Evolutionary conservation across 37 sponge, comb jelly and placozoan genomes (phyloP).

Genomic region (Ephydatia muelleri): DNA sequence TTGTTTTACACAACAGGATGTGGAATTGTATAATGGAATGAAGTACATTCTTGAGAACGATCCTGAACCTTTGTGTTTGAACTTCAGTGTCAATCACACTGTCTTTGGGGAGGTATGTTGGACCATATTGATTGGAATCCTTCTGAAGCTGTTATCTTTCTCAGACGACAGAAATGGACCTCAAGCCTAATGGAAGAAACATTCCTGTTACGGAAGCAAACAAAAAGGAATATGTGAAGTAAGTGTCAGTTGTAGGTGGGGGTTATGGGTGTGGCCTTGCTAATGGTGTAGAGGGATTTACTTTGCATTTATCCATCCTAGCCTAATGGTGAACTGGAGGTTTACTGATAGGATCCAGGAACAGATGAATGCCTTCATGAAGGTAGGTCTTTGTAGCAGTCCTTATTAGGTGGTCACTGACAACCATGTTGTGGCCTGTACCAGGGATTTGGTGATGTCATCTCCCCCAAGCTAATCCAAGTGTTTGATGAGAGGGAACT

Average conservation of each 20-base stretch:
- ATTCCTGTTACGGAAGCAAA: conserved; percentile 91
- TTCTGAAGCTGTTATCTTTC: not conserved
- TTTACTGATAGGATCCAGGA: conserved; percentile 81
- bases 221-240: conserved; percentile 62
- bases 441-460: conserved; percentile 88
- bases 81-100: conserved; percentile 79
- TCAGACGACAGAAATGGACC: conserved; percentile 72
- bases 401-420: conserved; percentile 9
- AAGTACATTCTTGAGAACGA: conserved; percentile 95
- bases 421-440: not conserved
- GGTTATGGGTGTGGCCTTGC: too few relatives aligned
- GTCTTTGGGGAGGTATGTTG: conserved; percentile 81
- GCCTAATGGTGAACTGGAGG: conserved; percentile 91
- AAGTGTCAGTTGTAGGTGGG: not conserved
- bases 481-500: conserved; percentile 95
- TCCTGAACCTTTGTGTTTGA: conserved; percentile 87
- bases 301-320: too few relatives aligned
- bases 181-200: conserved; percentile 83
- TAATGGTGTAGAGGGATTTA: too few relatives aligned
- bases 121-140: not conserved
- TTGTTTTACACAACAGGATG: conserved; percentile 54
- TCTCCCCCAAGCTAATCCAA: conserved; percentile 72
- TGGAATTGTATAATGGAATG: conserved; percentile 88
- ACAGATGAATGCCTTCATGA: conserved; percentile 88
- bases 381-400: conserved; percentile 50